Percentiles rank a stretch among this genome's conserved stretches.
These are phyloP conservation scores for Gymnoscelis rufifasciata DNA, from an alignment of 2,888 invertebrate genomes.

Conservation along the genomic window DNA sequence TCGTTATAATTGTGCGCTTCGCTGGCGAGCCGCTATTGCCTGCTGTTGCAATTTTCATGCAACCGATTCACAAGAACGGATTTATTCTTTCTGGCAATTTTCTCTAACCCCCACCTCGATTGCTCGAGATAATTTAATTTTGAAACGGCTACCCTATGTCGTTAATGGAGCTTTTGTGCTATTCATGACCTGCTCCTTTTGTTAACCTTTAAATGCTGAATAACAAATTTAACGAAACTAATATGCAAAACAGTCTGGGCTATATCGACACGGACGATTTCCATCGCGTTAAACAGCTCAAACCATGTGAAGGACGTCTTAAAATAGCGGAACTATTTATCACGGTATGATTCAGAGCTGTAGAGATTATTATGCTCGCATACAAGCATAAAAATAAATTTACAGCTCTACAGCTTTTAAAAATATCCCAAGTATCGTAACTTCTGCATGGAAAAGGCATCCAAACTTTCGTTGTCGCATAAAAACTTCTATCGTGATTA, in stretches of 20 bases:
- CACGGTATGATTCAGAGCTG: slow-evolving; percentile 57
- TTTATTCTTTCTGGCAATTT: slow-evolving; percentile 72
- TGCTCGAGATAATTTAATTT: slow-evolving; percentile 60
- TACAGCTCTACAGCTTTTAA: background rate
- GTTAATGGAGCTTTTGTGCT: slow-evolving; percentile 52
- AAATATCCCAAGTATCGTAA: slow-evolving; percentile 37
- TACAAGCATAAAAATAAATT: slow-evolving; percentile 36
- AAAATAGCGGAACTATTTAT: slow-evolving; percentile 69
- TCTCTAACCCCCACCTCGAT: slow-evolving; percentile 54
- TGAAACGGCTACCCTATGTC: slow-evolving; percentile 39
- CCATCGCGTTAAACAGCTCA: slow-evolving; percentile 61
- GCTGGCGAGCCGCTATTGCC: slow-evolving; percentile 67
- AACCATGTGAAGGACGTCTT: slow-evolving; percentile 71
- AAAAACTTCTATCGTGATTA: slow-evolving; percentile 57
- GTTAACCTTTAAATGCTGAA: slow-evolving; percentile 26
- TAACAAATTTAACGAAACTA: slow-evolving; percentile 39
- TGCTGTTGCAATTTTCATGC: slow-evolving; percentile 75
- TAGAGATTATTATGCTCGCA: slow-evolving; percentile 40
- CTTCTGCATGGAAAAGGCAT: slow-evolving; percentile 46
- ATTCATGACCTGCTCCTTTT: slow-evolving; percentile 37
- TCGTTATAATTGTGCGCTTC: slow-evolving; percentile 78
- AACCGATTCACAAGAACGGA: slow-evolving; percentile 70
- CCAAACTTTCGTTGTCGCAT: slow-evolving; percentile 36
- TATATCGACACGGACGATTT: slow-evolving; percentile 58
- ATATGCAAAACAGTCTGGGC: slow-evolving; percentile 55